phyloP scores from a whole-genome alignment of 2,113 vertebrate species.

The Chlamydotis undulata region DNA sequence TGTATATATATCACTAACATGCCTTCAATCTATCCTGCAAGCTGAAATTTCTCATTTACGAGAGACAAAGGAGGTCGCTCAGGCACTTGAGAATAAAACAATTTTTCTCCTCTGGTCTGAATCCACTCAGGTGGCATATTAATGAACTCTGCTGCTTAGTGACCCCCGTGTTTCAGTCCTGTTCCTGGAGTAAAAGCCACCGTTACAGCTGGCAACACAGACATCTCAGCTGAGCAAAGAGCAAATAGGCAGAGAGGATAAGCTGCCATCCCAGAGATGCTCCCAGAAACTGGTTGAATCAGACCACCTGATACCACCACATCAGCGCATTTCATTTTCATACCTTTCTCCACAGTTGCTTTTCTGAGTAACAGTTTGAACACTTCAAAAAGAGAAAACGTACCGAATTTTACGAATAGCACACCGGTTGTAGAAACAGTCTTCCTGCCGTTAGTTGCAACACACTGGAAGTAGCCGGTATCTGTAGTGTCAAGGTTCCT shows the following conservation, averaged over 20 bases:
- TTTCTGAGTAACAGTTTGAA: accelerated
- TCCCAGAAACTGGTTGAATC: background rate
- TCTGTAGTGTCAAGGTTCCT: constrained; percentile 96
- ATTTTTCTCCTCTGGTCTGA: background rate
- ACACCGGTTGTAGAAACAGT: constrained; percentile 94
- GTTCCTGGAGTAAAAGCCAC: background rate
- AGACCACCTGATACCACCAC: accelerated
- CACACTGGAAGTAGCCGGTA: constrained; percentile 97
- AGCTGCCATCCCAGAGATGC: background rate
- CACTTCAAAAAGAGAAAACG: background rate
- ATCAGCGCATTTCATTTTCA: accelerated
- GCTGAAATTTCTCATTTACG: background rate
- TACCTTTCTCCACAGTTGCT: background rate
- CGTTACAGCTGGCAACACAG: background rate
- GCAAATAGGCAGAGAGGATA: background rate
- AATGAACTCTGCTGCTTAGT: background rate
- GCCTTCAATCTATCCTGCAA: background rate
- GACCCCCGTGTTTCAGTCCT: background rate
- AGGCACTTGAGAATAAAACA: background rate
- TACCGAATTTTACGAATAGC: constrained; percentile 96
- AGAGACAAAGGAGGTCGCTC: background rate
- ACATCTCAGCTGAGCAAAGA: background rate
- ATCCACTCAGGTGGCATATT: background rate
- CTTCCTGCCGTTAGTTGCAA: constrained; percentile 87
- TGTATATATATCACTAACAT: background rate